Base-by-base conservation (phyloP, 2,113 vertebrate genomes). In the Arenaria interpres region DNA sequence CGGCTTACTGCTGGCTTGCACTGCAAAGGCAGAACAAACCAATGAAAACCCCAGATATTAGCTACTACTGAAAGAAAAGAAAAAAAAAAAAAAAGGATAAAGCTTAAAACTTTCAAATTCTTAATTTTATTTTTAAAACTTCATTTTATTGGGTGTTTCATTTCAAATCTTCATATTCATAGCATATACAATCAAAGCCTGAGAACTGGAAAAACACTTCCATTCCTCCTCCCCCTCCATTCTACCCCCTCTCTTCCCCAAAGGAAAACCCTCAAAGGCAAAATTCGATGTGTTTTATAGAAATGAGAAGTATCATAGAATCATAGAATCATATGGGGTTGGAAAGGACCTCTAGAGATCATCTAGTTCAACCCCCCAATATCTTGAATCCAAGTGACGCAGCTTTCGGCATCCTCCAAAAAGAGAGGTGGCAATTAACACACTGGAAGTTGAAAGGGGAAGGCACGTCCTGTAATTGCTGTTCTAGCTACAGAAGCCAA, bases 1-100 rank as follows among this genome's bases (percentile, higher is more conserved):
- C 98, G 98, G 96, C 98, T 99, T 92, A 97, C 98, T 48, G 98
- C 97, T 50, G 99, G 98, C 95, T 99, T 99, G 96, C 99, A 99
- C 99, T 99, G 98, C 95, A 98, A 96, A 98, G 93, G 97, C 87
- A 98, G 94, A 98, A 98, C 16, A 27, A 93, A 98, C 92, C 96
- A 89, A 75, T 97, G 96, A 98, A 96, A 98, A 95, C 66, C 96
- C 95, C 96, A 94, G 30, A 80, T 72, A 96, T 94, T 80, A 94
- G 60, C 91, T 91, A 96, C 74, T 91, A 94, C 87, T 60, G 54
- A 85, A 88, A 96, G 79, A 94, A 83, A 88, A 83, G 6, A 35
- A 22, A 77, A 77, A 50, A 57, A 77, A 50, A 57, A 46, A 79
- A 82, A 88, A 72, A 60, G 6, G 45, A 92, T 96, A 95, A 92